Percentiles rank a stretch among this genome's conserved stretches.
phyloP scores from a whole-genome alignment of 2,797 vertebrate species.

The Cyclopterus lumpus region DNA sequence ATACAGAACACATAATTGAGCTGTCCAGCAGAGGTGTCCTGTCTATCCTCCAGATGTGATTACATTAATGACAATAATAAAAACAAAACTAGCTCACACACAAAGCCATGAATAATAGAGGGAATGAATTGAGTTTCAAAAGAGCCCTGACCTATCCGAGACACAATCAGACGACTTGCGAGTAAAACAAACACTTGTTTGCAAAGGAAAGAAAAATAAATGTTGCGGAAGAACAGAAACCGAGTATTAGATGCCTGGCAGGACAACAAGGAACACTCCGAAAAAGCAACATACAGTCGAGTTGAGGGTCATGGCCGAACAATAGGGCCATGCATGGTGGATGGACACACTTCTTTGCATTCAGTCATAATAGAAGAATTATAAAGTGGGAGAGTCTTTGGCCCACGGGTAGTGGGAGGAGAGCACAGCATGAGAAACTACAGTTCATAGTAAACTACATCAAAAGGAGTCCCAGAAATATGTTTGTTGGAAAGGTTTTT shows the following conservation, averaged over 20 bases:
- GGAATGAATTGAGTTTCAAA: slow-evolving; percentile 59
- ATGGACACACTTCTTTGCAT: slow-evolving; percentile 65
- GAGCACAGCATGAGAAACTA: slow-evolving; percentile 37
- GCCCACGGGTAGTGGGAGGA: slow-evolving; percentile 44
- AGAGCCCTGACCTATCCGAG: slow-evolving; percentile 20
- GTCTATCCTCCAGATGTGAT: slow-evolving; percentile 58
- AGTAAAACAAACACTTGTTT: slow-evolving; percentile 66
- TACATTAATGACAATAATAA: slow-evolving; percentile 48
- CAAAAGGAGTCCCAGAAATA: slow-evolving; percentile 58
- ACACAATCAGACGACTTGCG: slow-evolving; percentile 49
- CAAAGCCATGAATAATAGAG: slow-evolving; percentile 53
- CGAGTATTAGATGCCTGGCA: slow-evolving; percentile 39
- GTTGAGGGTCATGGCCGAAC: slow-evolving; percentile 41
- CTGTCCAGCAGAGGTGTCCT: slow-evolving; percentile 39
- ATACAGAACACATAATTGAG: slow-evolving; percentile 3
- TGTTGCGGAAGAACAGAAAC: slow-evolving; percentile 39
- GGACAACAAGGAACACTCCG: slow-evolving; percentile 45
- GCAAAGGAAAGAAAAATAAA: slow-evolving; percentile 62
- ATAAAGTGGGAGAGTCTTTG: slow-evolving; percentile 51
- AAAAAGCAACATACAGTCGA: slow-evolving; percentile 26
- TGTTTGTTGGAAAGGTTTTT: slow-evolving; percentile 61
- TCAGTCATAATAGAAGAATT: slow-evolving; percentile 71
- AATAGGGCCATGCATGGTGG: slow-evolving; percentile 54
- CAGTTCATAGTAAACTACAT: slow-evolving; percentile 52
- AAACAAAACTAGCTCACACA: slow-evolving; percentile 42